Evolutionary conservation across 2,888 invertebrate genomes (phyloP).

Genomic region (Ischnura elegans): DNA sequence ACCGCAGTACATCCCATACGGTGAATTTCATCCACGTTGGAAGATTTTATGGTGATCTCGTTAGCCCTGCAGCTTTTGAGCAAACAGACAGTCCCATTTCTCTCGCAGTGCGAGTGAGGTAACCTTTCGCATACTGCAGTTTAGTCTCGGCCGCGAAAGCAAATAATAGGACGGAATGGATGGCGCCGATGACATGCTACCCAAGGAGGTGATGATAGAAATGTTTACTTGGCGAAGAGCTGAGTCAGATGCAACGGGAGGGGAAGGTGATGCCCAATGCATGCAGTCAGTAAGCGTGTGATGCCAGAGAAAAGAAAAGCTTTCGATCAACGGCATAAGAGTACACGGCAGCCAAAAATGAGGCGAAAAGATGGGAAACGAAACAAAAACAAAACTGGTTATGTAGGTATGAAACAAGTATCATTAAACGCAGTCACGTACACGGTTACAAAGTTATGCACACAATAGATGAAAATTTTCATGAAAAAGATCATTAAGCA

Average conservation of each 20-base stretch:
- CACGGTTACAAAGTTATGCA: no score
- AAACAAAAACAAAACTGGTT: no score
- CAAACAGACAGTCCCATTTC: background rate
- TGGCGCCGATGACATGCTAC: background rate
- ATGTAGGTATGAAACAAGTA: no score
- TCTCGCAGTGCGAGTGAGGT: background rate
- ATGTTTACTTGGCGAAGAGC: background rate
- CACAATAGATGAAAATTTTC: no score
- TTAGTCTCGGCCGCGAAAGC: background rate
- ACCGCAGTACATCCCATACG: no score
- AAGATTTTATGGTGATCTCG: background rate
- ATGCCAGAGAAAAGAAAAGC: background rate
- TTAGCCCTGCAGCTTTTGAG: background rate
- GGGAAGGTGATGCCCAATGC: background rate
- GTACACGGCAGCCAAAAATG: no score
- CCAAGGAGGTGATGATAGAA: background rate
- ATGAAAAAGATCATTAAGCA: no score
- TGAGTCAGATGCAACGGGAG: background rate
- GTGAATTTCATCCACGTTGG: no score
- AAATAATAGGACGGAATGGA: background rate
- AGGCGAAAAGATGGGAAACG: no score
- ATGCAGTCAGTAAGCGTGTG: background rate
- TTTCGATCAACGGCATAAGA: background rate
- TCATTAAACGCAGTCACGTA: no score
- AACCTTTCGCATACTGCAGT: background rate